phyloP scores from a whole-genome alignment of 2,797 vertebrate genomes.

The Ctenosaura bakeri region DNA sequence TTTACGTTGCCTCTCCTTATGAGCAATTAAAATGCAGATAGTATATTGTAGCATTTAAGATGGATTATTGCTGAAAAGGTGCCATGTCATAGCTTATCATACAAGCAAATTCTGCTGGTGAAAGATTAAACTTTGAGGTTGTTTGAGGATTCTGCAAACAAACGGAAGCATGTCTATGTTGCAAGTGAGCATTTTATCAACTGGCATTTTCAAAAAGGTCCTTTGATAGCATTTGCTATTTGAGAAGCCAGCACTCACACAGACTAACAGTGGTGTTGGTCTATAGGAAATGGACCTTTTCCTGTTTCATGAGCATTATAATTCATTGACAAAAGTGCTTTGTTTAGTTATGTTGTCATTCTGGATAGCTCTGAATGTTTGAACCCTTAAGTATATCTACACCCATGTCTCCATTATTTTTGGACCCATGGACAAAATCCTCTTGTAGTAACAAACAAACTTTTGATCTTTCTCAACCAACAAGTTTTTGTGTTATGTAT shows the following conservation, averaged over 20 bases:
- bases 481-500: neutral
- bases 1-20: conserved; percentile 24
- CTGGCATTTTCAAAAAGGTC: conserved; percentile 51
- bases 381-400: neutral
- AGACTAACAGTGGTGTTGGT: conserved; percentile 33
- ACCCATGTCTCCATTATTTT: neutral
- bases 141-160: conserved; percentile 48
- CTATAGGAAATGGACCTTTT: conserved; percentile 47
- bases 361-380: neutral
- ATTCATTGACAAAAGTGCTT: conserved; percentile 59
- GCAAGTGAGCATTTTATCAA: conserved; percentile 29
- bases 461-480: neutral
- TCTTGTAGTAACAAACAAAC: neutral
- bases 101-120: conserved; percentile 60
- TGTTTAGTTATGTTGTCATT: conserved; percentile 48
- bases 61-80: conserved; percentile 62
- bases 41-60: conserved; percentile 58
- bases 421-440: neutral
- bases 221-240: conserved; percentile 38
- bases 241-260: conserved; percentile 50
- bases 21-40: conserved; percentile 73
- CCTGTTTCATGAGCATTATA: conserved; percentile 39
- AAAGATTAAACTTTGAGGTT: conserved; percentile 67
- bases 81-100: conserved; percentile 68
- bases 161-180: conserved; percentile 38